These are phyloP conservation scores for Cyprinus carpio DNA, from an alignment of 2,113 vertebrate species.

Conservation along the genomic window DNA sequence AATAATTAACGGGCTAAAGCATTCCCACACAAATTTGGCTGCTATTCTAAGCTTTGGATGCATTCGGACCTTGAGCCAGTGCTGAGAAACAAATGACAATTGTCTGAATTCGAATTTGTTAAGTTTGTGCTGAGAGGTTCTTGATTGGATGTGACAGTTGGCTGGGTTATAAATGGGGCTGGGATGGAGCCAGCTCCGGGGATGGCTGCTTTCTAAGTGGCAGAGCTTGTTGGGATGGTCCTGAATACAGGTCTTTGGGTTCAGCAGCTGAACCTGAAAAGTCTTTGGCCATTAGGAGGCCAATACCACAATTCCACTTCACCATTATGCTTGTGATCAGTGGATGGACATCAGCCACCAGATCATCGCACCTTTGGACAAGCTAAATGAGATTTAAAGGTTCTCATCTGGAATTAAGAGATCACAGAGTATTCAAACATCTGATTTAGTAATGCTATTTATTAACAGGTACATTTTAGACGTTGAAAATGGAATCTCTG, in stretches of 20 bases:
- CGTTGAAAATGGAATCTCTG: not conserved
- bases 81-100: constrained; percentile 62
- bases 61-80: constrained; percentile 46
- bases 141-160: constrained; percentile 73
- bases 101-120: constrained; percentile 69
- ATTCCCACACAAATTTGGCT: constrained; percentile 21
- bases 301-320: constrained; percentile 63
- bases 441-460: not conserved
- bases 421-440: not conserved
- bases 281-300: constrained; percentile 64
- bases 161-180: constrained; percentile 68
- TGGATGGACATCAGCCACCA: constrained; percentile 72
- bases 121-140: constrained; percentile 70
- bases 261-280: constrained; percentile 71
- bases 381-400: not conserved
- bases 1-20: constrained; percentile 24
- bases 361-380: constrained; percentile 65
- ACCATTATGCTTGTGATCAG: constrained; percentile 58
- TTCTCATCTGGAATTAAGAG: not conserved
- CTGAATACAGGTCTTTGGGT: constrained; percentile 64
- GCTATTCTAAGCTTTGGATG: not conserved
- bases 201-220: constrained; percentile 68
- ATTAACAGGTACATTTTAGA: not conserved
- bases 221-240: constrained; percentile 69
- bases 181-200: constrained; percentile 62